These are phyloP conservation scores for Uropetala carovei DNA, from an alignment of 2,888 invertebrate species.

Conservation along the genomic window DNA sequence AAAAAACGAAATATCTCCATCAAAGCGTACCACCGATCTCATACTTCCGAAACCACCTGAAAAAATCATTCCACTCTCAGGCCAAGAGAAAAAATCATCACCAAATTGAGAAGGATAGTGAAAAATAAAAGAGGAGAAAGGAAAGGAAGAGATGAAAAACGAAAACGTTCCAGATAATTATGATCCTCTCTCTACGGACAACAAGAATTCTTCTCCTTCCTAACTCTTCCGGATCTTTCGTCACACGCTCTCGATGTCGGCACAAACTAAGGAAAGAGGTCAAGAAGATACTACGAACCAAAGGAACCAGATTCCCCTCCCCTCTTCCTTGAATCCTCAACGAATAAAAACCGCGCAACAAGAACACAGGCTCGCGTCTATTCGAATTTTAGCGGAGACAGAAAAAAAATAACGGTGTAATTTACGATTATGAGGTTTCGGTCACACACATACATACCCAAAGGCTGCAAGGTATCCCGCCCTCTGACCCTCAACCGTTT, in stretches of 20 bases:
- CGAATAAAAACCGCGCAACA: background rate
- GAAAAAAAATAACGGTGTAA: background rate
- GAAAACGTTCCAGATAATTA: conserved; percentile 13
- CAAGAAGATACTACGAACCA: background rate
- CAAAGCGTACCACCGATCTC: too few species aligned
- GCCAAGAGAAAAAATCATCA: too few species aligned
- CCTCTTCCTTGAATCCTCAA: background rate
- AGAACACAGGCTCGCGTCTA: background rate
- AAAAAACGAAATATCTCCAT: too few species aligned
- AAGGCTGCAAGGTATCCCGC: background rate
- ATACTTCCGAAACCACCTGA: too few species aligned
- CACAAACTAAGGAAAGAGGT: background rate
- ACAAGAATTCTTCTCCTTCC: too few species aligned
- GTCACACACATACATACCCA: background rate
- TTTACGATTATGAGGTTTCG: conserved; percentile 13
- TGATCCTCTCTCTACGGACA: background rate
- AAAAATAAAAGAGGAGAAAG: background rate
- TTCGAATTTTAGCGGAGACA: background rate
- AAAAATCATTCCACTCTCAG: too few species aligned
- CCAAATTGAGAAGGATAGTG: background rate
- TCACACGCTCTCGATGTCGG: too few species aligned
- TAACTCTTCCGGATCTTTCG: background rate
- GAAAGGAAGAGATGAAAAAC: background rate
- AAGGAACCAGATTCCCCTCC: background rate
- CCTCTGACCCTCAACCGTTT: background rate